Evolutionary conservation across 2,797 vertebrate species (phyloP).

Genomic region (Diplodus sargus): DNA sequence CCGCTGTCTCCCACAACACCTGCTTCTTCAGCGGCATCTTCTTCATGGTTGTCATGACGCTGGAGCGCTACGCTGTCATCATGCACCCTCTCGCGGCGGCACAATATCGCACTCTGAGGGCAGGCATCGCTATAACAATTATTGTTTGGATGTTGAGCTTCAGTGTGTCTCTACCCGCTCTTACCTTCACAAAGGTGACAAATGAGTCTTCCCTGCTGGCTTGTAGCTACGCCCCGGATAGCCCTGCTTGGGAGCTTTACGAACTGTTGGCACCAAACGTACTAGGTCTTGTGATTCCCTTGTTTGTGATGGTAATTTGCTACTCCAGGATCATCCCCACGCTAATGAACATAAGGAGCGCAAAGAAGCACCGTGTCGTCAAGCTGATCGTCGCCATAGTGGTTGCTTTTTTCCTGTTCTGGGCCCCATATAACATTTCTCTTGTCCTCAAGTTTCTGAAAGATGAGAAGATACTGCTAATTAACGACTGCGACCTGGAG

Average conservation of each 20-base stretch:
- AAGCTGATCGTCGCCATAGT: constrained; percentile 77
- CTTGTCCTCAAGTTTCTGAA: constrained; percentile 67
- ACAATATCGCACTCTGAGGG: constrained; percentile 71
- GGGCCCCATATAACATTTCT: constrained; percentile 80
- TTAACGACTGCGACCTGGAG: accelerated
- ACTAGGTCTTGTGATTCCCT: constrained; percentile 78
- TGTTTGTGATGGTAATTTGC: constrained; percentile 80
- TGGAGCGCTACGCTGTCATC: constrained; percentile 90
- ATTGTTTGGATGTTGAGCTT: constrained; percentile 84
- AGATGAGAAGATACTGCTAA: accelerated
- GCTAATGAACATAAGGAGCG: constrained; percentile 71
- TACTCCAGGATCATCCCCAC: constrained; percentile 80
- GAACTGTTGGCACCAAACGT: constrained; percentile 65
- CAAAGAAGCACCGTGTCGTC: constrained; percentile 76
- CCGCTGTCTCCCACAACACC: constrained; percentile 76
- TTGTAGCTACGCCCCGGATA: constrained; percentile 57
- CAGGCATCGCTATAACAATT: constrained; percentile 67
- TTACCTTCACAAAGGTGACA: constrained; percentile 76
- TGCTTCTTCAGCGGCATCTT: constrained; percentile 90
- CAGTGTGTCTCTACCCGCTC: constrained; percentile 75
- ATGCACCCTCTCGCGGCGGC: constrained; percentile 75
- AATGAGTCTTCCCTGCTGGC: accelerated
- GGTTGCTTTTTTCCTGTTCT: constrained; percentile 79
- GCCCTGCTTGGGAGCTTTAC: constrained; percentile 69
- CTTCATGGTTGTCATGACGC: constrained; percentile 89